Conservation (phyloP, 2,888 invertebrate species). For the Philonicus albiceps region DNA sequence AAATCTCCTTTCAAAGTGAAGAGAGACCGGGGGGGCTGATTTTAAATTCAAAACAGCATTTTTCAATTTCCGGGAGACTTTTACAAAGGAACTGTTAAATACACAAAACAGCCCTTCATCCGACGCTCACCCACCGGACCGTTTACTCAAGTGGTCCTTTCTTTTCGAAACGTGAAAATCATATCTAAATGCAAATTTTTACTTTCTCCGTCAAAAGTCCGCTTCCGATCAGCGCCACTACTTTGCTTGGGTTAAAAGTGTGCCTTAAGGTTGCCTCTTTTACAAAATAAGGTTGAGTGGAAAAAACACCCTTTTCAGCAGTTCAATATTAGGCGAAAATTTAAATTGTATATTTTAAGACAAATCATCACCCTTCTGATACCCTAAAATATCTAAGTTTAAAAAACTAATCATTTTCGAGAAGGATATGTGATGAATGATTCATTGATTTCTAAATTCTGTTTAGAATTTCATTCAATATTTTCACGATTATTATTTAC, state of each 20-base stretch:
- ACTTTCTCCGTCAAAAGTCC: constrained; percentile 10
- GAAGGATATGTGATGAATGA: no score
- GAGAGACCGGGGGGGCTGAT: background rate
- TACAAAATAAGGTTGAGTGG: background rate
- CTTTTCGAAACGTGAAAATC: constrained; percentile 15
- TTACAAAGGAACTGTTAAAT: constrained; percentile 31
- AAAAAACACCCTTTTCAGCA: background rate
- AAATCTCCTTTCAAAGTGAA: background rate
- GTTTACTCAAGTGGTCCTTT: background rate
- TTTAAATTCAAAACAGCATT: constrained; percentile 49
- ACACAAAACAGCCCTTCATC: background rate
- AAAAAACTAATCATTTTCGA: no score
- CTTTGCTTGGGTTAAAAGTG: background rate
- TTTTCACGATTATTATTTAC: no score
- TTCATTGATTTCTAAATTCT: no score
- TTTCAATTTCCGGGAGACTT: constrained; percentile 48
- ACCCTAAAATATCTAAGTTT: no score
- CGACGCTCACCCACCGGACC: background rate
- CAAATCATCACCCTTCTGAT: background rate
- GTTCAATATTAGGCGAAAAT: background rate
- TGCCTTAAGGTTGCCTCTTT: background rate
- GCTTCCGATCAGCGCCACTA: background rate
- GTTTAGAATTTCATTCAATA: no score
- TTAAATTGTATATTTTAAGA: background rate
- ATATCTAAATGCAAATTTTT: constrained; percentile 46